Evolutionary conservation across 2,888 invertebrate genomes (phyloP).

Genomic region (Embidobia sp.): DNA sequence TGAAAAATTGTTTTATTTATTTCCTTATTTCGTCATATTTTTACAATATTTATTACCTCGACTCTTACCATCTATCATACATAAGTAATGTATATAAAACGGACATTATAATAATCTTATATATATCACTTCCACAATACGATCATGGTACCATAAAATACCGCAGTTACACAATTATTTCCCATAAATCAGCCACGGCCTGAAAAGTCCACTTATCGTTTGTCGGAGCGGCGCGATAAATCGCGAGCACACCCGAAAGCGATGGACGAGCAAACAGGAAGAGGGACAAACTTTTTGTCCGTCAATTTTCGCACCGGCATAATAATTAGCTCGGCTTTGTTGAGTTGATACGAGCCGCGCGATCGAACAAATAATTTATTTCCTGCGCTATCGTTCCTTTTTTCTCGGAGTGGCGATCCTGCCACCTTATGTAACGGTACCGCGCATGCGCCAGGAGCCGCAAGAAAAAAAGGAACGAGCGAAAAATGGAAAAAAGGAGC

Average conservation of each 20-base stretch:
- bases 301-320: slow-evolving; percentile 31
- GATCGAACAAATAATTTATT: slow-evolving; percentile 57
- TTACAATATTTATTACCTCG: too few species aligned
- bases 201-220: slow-evolving; percentile 13
- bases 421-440: slow-evolving; percentile 40
- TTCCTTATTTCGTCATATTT: too few species aligned
- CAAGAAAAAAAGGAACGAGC: slow-evolving; percentile 6
- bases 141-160: not conserved
- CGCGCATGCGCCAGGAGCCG: slow-evolving; percentile 15
- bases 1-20: too few species aligned
- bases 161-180: slow-evolving; percentile 6
- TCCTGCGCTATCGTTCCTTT: slow-evolving; percentile 15
- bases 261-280: slow-evolving; percentile 10
- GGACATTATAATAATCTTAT: too few species aligned
- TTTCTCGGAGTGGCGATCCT: slow-evolving; percentile 17
- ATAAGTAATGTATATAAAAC: too few species aligned
- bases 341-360: slow-evolving; percentile 41
- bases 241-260: slow-evolving; percentile 23
- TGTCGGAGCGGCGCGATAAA: slow-evolving; percentile 16
- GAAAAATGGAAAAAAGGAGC: not conserved
- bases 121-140: not conserved
- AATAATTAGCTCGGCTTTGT: slow-evolving; percentile 46
- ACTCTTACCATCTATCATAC: too few species aligned
- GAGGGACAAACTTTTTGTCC: slow-evolving; percentile 24
- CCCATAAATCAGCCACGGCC: slow-evolving; percentile 11